These are phyloP conservation scores for Palythoa grandiflora DNA, from an alignment of 92 coral and sea anemone species.

Conservation along the genomic window DNA sequence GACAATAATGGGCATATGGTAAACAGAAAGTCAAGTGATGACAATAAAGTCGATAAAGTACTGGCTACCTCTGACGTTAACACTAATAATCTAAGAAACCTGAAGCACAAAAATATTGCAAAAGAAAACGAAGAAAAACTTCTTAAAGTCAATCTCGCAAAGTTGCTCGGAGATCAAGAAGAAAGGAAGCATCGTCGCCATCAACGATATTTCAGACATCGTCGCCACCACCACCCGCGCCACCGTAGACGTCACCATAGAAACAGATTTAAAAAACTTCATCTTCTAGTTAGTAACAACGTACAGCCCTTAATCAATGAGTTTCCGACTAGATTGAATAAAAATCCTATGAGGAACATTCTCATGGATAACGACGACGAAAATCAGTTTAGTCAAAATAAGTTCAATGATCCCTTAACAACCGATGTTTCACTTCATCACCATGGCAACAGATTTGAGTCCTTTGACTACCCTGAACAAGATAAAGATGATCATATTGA, in stretches of 20 bases:
- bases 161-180: conserved; percentile 22
- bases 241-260: conserved; percentile 26
- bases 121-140: not conserved
- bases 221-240: not conserved
- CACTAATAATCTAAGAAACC: not conserved
- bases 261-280: conserved; percentile 23
- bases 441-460: not conserved
- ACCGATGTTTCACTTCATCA: not conserved
- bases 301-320: not conserved
- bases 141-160: conserved; percentile 17
- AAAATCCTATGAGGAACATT: not conserved
- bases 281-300: not conserved
- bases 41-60: not conserved
- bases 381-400: not conserved
- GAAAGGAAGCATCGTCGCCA: not conserved
- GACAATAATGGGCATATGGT: not conserved
- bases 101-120: not conserved
- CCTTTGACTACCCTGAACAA: conserved; percentile 4
- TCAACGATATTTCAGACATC: not conserved
- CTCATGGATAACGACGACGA: not conserved
- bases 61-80: not conserved
- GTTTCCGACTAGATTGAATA: not conserved
- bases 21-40: not conserved
- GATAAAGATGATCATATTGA: not conserved
- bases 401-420: not conserved